Evolutionary conservation across 2,113 vertebrate genomes (phyloP).

Genomic region (Phrynosoma blainvillii): DNA sequence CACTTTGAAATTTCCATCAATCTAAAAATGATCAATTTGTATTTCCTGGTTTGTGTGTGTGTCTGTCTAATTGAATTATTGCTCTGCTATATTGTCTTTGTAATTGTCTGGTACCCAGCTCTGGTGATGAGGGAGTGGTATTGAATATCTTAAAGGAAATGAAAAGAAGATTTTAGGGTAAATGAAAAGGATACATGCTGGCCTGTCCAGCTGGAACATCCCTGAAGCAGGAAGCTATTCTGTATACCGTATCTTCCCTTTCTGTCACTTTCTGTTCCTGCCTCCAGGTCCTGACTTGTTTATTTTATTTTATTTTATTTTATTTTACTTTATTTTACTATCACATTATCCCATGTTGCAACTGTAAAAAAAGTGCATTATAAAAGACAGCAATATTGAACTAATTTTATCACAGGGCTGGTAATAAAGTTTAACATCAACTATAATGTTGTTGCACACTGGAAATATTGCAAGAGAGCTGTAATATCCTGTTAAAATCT

Average conservation of each 20-base stretch:
- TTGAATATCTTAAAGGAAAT: not conserved
- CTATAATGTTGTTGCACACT: conserved; percentile 72
- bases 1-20: too few species aligned
- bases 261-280: conserved; percentile 40
- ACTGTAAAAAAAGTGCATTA: conserved; percentile 72
- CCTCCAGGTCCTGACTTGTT: not conserved
- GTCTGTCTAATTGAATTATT: not conserved
- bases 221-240: conserved; percentile 22
- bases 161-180: not conserved
- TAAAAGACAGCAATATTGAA: conserved; percentile 72
- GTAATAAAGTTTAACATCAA: conserved; percentile 77
- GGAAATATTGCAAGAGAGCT: conserved; percentile 72
- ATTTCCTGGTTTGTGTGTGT: not conserved
- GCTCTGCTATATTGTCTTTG: not conserved
- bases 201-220: not conserved
- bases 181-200: not conserved
- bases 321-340: conserved; percentile 42
- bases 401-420: conserved; percentile 73
- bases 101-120: too few species aligned
- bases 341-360: conserved; percentile 67
- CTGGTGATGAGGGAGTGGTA: not conserved
- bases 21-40: not conserved
- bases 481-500: conserved; percentile 78
- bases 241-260: conserved; percentile 11
- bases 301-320: conserved; percentile 31